A percentile compares a stretch with the other conserved stretches of the same genome.
These are phyloP conservation scores for Macrocentrus cingulum DNA, from an alignment of 1,140 invertebrate species.

Conservation along the genomic window DNA sequence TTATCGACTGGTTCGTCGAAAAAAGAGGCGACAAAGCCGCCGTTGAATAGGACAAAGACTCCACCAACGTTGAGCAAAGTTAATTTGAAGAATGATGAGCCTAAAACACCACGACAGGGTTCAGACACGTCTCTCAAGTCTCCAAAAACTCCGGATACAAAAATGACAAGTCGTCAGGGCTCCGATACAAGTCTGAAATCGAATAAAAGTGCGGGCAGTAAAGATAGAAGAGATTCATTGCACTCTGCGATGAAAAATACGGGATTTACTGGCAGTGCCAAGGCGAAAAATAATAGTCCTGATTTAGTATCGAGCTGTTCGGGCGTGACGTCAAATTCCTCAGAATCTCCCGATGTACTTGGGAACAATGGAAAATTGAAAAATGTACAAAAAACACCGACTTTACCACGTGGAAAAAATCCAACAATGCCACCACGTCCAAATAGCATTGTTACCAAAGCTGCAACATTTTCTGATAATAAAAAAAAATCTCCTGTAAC, in stretches of 20 bases:
- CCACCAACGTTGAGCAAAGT: slow-evolving; percentile 38
- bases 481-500: slow-evolving; percentile 42
- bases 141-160: neutral
- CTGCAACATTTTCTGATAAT: slow-evolving; percentile 37
- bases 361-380: slow-evolving; percentile 38
- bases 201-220: slow-evolving; percentile 23
- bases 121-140: slow-evolving; percentile 25
- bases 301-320: slow-evolving; percentile 72
- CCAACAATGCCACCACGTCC: slow-evolving; percentile 40
- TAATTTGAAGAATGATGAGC: slow-evolving; percentile 23
- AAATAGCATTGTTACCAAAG: slow-evolving; percentile 35
- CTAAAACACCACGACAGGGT: slow-evolving; percentile 31
- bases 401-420: slow-evolving; percentile 25
- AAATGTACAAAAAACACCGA: slow-evolving; percentile 31
- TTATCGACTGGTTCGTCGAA: slow-evolving; percentile 17
- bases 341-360: slow-evolving; percentile 60
- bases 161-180: slow-evolving; percentile 12
- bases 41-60: slow-evolving; percentile 44
- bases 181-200: slow-evolving; percentile 29
- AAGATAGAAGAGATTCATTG: slow-evolving; percentile 28
- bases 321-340: slow-evolving; percentile 52
- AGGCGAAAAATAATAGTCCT: slow-evolving; percentile 63
- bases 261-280: slow-evolving; percentile 41
- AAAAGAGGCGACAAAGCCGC: slow-evolving; percentile 30
- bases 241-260: slow-evolving; percentile 38